A percentile compares a stretch with the other conserved stretches of the same genome.
These are phyloP conservation scores for Cactoblastis cactorum DNA, from an alignment of 2,888 invertebrate species.

Conservation along the genomic window DNA sequence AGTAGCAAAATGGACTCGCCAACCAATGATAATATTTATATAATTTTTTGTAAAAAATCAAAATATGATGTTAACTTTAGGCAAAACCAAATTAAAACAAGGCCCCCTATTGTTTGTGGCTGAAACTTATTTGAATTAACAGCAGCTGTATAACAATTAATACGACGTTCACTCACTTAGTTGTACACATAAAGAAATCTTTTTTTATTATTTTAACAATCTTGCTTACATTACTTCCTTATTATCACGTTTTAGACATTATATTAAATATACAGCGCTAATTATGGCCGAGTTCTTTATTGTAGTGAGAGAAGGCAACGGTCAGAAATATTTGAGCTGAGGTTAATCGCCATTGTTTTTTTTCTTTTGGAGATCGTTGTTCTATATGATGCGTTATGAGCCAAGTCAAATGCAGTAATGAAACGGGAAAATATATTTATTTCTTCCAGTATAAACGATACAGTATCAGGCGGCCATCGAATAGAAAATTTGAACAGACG, in stretches of 20 bases:
- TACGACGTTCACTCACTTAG: conserved; percentile 60
- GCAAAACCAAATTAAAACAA: conserved; percentile 36
- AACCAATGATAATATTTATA: not conserved
- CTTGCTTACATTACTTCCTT: conserved; percentile 73
- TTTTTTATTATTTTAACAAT: conserved; percentile 61
- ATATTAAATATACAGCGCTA: conserved; percentile 72
- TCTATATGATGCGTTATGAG: too few species aligned
- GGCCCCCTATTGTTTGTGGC: conserved; percentile 42
- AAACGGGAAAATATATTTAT: not conserved
- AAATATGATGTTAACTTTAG: conserved; percentile 18
- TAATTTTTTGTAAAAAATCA: conserved; percentile 10
- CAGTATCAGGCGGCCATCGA: too few species aligned
- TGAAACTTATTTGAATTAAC: conserved; percentile 53
- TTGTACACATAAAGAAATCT: conserved; percentile 70
- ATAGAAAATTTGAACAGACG: too few species aligned
- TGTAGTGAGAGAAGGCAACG: conserved; percentile 57
- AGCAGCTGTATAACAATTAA: conserved; percentile 62
- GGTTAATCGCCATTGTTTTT: conserved; percentile 63
- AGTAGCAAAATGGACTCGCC: not conserved
- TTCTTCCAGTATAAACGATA: too few species aligned
- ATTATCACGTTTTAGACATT: conserved; percentile 70
- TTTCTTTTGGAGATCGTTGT: conserved; percentile 40
- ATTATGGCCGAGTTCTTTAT: conserved; percentile 68
- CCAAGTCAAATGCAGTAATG: too few species aligned
- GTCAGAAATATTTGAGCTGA: conserved; percentile 57